Conservation (phyloP, 2,888 invertebrate species). For the Pelosia muscerda region DNA sequence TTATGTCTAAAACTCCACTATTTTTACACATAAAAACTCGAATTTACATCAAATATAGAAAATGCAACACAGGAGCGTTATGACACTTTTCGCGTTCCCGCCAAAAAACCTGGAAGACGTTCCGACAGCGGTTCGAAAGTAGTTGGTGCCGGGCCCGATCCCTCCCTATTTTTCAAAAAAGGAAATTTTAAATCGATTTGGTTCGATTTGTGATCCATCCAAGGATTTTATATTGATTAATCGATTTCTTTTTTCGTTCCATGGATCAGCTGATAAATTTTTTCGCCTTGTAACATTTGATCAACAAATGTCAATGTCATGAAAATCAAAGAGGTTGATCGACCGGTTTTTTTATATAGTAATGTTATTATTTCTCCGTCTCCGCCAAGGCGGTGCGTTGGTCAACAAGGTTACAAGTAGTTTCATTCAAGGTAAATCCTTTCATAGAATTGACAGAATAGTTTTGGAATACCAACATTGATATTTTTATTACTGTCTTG, state of each 20-base stretch:
- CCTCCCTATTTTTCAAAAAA: too few relatives aligned
- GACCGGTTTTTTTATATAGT: constrained; percentile 20
- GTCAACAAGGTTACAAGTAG: constrained; percentile 65
- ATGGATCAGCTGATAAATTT: constrained; percentile 10
- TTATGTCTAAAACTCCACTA: too few relatives aligned
- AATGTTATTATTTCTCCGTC: constrained; percentile 50
- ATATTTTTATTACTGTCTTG: background rate
- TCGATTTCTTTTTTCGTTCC: background rate
- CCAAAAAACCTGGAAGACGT: too few relatives aligned
- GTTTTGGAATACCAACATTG: constrained; percentile 6
- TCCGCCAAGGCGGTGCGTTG: constrained; percentile 60
- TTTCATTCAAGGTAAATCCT: constrained; percentile 75
- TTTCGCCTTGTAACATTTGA: constrained; percentile 4
- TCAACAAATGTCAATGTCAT: constrained; percentile 22
- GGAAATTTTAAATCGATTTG: too few relatives aligned
- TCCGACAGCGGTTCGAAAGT: too few relatives aligned
- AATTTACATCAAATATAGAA: too few relatives aligned
- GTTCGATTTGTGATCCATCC: too few relatives aligned
- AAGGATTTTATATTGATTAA: too few relatives aligned
- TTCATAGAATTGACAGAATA: constrained; percentile 42
- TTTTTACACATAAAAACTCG: too few relatives aligned
- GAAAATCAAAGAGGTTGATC: constrained; percentile 9
- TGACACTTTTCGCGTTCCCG: too few relatives aligned
- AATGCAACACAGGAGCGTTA: too few relatives aligned
- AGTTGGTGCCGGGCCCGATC: too few relatives aligned